These are phyloP conservation scores for Euglossa dilemma DNA, from an alignment of 1,140 invertebrate species.

Conservation along the genomic window DNA sequence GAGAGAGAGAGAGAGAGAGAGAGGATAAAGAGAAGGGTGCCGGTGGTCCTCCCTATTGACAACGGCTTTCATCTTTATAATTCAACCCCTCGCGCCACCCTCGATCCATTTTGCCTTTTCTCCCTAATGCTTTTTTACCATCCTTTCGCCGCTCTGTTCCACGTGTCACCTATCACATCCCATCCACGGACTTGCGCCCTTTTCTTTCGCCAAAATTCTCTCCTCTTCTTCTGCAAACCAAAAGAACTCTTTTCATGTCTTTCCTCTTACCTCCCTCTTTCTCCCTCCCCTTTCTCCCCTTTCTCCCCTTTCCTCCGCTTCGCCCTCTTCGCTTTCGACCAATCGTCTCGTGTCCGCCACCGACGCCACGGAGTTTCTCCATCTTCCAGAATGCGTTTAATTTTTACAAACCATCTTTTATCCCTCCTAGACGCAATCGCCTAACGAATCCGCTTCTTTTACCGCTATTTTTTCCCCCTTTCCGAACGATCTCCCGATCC, in stretches of 20 bases:
- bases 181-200: slow-evolving; percentile 49
- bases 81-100: slow-evolving; percentile 78
- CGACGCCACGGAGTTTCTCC: too few relatives aligned
- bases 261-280: not conserved
- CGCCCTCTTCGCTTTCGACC: not conserved
- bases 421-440: too few relatives aligned
- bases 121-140: slow-evolving; percentile 76
- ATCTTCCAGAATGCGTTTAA: too few relatives aligned
- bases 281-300: not conserved
- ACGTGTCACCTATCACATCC: slow-evolving; percentile 61
- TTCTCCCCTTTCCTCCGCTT: too few relatives aligned
- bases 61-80: slow-evolving; percentile 81
- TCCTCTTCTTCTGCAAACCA: not conserved
- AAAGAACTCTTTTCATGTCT: slow-evolving; percentile 4
- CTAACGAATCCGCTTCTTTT: too few relatives aligned
- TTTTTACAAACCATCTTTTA: too few relatives aligned
- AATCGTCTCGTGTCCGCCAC: not conserved
- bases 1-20: slow-evolving; percentile 47
- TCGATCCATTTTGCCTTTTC: slow-evolving; percentile 78
- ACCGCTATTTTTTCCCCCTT: too few relatives aligned
- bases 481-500: too few relatives aligned
- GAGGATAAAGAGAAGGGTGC: slow-evolving; percentile 73
- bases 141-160: slow-evolving; percentile 48
- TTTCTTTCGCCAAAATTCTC: slow-evolving; percentile 38
- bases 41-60: slow-evolving; percentile 76